Conservation (phyloP, 2,113 vertebrate species). For the Oenanthe melanoleuca region DNA sequence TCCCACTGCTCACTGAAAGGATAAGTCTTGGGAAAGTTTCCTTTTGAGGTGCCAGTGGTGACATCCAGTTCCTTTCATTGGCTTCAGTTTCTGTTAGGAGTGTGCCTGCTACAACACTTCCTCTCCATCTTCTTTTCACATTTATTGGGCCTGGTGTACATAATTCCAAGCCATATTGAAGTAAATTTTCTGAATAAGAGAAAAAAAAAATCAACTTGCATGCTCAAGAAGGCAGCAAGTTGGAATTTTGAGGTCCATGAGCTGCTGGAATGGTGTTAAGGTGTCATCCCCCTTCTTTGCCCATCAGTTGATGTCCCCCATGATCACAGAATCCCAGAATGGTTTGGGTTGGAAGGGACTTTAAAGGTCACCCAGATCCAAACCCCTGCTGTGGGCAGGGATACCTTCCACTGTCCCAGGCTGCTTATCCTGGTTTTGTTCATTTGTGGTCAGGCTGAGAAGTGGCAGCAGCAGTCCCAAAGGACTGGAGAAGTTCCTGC, state of each 20-base stretch:
- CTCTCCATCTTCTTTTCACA: accelerated
- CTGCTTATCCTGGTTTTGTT: neutral
- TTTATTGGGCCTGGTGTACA: neutral
- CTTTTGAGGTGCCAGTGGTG: neutral
- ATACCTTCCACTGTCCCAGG: neutral
- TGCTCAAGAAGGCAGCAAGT: neutral
- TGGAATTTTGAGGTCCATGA: neutral
- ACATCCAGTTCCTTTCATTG: neutral
- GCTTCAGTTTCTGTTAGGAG: neutral
- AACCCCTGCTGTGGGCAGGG: neutral
- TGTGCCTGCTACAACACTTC: neutral
- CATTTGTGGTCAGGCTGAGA: neutral
- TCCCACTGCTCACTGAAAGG: neutral
- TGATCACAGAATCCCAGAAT: neutral
- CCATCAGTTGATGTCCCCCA: neutral
- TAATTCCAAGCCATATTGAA: neutral
- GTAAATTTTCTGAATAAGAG: neutral
- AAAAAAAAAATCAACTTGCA: neutral
- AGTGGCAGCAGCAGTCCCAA: neutral
- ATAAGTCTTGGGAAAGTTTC: neutral
- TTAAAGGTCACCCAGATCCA: neutral
- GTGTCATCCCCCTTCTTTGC: neutral
- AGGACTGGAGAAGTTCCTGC: neutral
- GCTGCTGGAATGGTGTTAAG: neutral
- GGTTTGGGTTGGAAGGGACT: neutral